Conservation (phyloP, 1,140 invertebrate genomes). For the Cotesia vestalis region DNA sequence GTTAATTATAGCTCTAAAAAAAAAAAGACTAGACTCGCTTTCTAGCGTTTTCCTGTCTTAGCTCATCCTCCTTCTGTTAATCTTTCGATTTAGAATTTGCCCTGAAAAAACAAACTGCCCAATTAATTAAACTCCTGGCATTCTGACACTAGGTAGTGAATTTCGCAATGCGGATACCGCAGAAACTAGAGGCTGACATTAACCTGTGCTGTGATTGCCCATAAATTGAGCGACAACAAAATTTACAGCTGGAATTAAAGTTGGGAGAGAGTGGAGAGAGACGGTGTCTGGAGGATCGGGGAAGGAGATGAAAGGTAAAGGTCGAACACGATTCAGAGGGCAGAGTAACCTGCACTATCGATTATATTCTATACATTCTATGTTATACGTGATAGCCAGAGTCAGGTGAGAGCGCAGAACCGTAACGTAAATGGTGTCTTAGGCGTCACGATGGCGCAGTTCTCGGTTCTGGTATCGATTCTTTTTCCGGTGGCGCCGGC, state of each 20-base stretch:
- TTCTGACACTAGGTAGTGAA: no score
- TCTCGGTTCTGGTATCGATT: constrained; percentile 22
- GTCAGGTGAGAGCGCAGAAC: constrained; percentile 18
- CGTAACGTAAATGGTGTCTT: constrained; percentile 1
- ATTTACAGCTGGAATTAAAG: not conserved
- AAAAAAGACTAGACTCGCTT: not conserved
- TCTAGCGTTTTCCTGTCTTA: not conserved
- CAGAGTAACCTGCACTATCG: constrained; percentile 7
- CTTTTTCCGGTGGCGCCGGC: constrained; percentile 25
- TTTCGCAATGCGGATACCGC: no score
- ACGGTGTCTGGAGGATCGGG: not conserved
- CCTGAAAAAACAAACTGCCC: no score
- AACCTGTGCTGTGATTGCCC: no score
- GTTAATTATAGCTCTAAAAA: not conserved
- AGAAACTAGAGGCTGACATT: no score
- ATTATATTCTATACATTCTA: not conserved
- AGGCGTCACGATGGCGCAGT: constrained; percentile 22
- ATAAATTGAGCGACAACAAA: no score
- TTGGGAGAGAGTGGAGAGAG: not conserved
- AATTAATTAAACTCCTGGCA: no score
- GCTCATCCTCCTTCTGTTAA: no score
- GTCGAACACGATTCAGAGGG: not conserved
- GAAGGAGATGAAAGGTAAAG: constrained; percentile 23
- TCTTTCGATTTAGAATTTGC: no score
- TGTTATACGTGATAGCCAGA: not conserved